phyloP scores from a whole-genome alignment of 2,797 vertebrate genomes.

The Protonibea diacanthus region DNA sequence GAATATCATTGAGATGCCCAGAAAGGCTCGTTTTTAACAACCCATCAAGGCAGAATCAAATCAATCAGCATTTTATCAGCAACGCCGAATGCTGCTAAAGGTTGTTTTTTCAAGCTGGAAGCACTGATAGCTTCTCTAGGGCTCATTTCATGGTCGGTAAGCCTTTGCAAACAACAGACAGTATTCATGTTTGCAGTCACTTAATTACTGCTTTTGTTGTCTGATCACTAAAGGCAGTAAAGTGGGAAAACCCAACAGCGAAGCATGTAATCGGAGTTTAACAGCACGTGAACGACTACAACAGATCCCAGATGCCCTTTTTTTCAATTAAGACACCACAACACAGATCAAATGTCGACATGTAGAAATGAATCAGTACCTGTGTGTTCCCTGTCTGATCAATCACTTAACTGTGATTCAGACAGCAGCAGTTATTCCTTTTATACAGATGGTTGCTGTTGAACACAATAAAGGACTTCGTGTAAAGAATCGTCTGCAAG shows the following conservation, averaged over 20 bases:
- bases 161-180: conserved; percentile 61
- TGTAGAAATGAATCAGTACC: background rate
- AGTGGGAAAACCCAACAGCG: conserved; percentile 60
- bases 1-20: conserved; percentile 5
- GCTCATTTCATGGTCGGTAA: conserved; percentile 68
- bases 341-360: conserved; percentile 15
- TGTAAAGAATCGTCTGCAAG: background rate
- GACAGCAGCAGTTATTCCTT: background rate
- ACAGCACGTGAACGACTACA: conserved; percentile 58
- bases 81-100: conserved; percentile 28
- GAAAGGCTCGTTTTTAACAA: conserved; percentile 13
- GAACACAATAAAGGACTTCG: background rate
- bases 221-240: conserved; percentile 67
- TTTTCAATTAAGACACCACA: conserved; percentile 54
- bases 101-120: conserved; percentile 37
- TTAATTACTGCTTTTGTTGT: conserved; percentile 74
- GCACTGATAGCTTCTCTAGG: conserved; percentile 51
- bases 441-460: background rate
- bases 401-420: conserved; percentile 14
- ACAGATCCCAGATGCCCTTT: conserved; percentile 57
- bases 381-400: conserved; percentile 19
- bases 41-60: conserved; percentile 42
- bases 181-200: conserved; percentile 61
- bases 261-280: conserved; percentile 66
- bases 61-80: conserved; percentile 58